Evolutionary conservation across 2,113 vertebrate species (phyloP).

Genomic region (Nothocercus nigrocapillus): DNA sequence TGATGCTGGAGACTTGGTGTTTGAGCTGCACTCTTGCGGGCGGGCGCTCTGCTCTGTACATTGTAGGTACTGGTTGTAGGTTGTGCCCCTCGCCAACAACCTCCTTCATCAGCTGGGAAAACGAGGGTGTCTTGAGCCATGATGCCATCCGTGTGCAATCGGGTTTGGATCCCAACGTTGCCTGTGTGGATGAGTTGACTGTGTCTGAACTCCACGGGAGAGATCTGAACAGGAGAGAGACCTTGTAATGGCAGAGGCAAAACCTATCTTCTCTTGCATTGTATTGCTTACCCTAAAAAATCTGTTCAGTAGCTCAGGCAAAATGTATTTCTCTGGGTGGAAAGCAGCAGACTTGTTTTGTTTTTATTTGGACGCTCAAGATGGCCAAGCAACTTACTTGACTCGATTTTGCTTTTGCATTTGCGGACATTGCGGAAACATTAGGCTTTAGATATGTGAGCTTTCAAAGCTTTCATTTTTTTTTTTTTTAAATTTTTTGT

Average conservation of each 20-base stretch:
- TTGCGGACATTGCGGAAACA: background rate
- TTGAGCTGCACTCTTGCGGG: background rate
- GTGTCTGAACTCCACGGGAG: background rate
- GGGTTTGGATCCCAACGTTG: background rate
- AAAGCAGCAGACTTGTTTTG: background rate
- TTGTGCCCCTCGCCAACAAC: background rate
- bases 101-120: background rate
- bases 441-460: background rate
- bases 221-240: background rate
- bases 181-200: background rate
- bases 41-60: background rate
- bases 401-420: background rate
- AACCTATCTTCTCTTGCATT: background rate
- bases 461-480: background rate
- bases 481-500: background rate
- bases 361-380: background rate
- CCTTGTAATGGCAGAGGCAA: background rate
- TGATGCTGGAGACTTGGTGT: background rate
- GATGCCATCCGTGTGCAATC: background rate
- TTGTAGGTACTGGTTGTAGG: background rate
- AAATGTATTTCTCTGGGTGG: background rate
- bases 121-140: background rate
- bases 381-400: background rate
- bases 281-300: background rate
- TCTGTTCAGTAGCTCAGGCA: background rate